phyloP scores from a whole-genome alignment of 2,113 vertebrate species.

The Callionymus lyra region DNA sequence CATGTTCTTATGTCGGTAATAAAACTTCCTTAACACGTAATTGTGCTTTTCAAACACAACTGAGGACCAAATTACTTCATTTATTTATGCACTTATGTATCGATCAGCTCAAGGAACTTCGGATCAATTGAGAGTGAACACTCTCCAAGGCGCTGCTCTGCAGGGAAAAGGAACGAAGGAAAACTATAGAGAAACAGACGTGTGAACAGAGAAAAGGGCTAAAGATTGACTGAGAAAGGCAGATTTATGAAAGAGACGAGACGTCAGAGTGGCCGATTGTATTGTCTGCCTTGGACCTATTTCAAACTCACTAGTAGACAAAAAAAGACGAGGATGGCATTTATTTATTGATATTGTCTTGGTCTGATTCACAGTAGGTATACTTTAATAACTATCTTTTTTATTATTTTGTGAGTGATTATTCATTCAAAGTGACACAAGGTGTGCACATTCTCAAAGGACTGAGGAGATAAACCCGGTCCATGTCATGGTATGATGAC shows the following conservation, averaged over 20 bases:
- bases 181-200: constrained; percentile 2
- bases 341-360: no score
- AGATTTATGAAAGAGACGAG: constrained; percentile 10
- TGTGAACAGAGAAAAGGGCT: background rate
- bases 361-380: no score
- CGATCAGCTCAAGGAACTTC: constrained; percentile 13
- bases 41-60: background rate
- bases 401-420: no score
- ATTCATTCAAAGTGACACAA: no score
- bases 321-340: no score
- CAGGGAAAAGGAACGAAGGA: constrained; percentile 13
- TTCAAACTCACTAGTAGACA: no score
- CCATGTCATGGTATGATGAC: no score
- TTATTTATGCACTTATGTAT: constrained; percentile 22
- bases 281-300: no score
- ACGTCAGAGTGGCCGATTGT: constrained; percentile 7
- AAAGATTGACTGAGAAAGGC: constrained; percentile 14
- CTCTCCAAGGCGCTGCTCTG: constrained; percentile 9
- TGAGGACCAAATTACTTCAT: background rate
- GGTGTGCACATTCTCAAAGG: no score
- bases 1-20: no score
- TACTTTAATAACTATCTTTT: no score
- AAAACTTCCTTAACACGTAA: background rate
- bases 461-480: no score
- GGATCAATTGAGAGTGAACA: constrained; percentile 19